Evolutionary conservation across 2,113 vertebrate genomes (phyloP), one percentile per base, ranked within the genome.

Genomic region (Romanogobio albipinnatus): DNA sequence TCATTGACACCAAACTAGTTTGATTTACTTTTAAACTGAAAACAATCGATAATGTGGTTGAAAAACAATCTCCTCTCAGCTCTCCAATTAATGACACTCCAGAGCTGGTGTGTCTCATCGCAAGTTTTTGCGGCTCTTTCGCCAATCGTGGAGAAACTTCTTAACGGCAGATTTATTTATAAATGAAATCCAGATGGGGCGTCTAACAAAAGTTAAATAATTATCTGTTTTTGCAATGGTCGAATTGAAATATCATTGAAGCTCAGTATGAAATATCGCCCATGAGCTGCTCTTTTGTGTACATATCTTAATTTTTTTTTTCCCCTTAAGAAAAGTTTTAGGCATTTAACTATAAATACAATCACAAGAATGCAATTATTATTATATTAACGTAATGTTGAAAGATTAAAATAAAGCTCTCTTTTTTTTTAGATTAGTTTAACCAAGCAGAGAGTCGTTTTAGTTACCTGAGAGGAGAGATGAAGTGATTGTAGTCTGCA

Each of bases 101-200:
- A 74, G 71, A 74, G 43, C 6, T 74, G 6, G 17, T 70, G 39
- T 3, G 68, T 71, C 68, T 71, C 68, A 71, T 71, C 33, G 17
- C 36, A 10, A 70, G 36, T 11, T 49, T 74, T 74, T 47, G 43
- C 43, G 22, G 6, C 47, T 47, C n/a, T 24, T 15, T 5, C 43
- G 13, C 43, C 43, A 73, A 15, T 73, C 70, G 19, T 22, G 17
- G 68, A 71, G 36, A 71, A 56, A 56, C 53, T 56, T 56, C 59
- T 74, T 74, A 74, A 74, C 11, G 43, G 71, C 43, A 74, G 71
- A 74, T 74, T 74, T 74, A 74, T 74, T 74, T 47, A 49, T 15
- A 74, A 74, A 74, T 49, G 43, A 74, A 74, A 74, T 47, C 71
- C 71, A 74, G 71, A 74, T 74, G 71, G 71, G n/a, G 71, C n/a